Percentiles rank a stretch among this genome's conserved stretches.
Conservation (phyloP, 2,888 invertebrate genomes). For the Drosophila basisetae region DNA sequence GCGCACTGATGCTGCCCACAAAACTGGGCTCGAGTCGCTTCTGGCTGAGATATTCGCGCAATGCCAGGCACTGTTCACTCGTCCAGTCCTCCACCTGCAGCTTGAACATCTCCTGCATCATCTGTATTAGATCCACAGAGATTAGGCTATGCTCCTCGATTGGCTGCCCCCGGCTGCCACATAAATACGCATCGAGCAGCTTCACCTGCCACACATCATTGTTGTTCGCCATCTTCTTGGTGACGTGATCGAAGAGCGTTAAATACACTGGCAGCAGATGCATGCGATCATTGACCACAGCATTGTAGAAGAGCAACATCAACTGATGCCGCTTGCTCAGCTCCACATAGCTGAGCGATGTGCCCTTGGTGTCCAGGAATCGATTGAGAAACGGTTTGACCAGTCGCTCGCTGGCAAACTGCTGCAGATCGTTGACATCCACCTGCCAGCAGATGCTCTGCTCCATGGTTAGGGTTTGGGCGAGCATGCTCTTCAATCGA, state of each 20-base stretch:
- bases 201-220: conserved; percentile 91
- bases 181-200: conserved; percentile 87
- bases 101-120: conserved; percentile 80
- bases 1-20: conserved; percentile 65
- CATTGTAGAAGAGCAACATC: conserved; percentile 91
- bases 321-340: conserved; percentile 87
- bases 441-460: conserved; percentile 85
- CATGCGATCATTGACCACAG: conserved; percentile 92
- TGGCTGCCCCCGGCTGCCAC: conserved; percentile 11
- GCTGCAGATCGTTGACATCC: conserved; percentile 88
- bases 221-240: conserved; percentile 61
- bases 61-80: conserved; percentile 55
- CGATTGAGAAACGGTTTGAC: conserved; percentile 90
- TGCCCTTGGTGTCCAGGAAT: conserved; percentile 86
- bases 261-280: conserved; percentile 91
- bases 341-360: conserved; percentile 77
- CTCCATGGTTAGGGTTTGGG: conserved; percentile 92
- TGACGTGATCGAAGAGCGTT: conserved; percentile 87
- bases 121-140: conserved; percentile 83
- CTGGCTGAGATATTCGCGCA: conserved; percentile 80
- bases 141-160: conserved; percentile 70
- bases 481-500: conserved; percentile 91
- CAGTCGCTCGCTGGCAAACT: conserved; percentile 91
- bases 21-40: conserved; percentile 68
- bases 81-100: conserved; percentile 73